Evolutionary conservation across 2,888 invertebrate genomes (phyloP).

Genomic region (Stenoptilia bipunctidactyla): DNA sequence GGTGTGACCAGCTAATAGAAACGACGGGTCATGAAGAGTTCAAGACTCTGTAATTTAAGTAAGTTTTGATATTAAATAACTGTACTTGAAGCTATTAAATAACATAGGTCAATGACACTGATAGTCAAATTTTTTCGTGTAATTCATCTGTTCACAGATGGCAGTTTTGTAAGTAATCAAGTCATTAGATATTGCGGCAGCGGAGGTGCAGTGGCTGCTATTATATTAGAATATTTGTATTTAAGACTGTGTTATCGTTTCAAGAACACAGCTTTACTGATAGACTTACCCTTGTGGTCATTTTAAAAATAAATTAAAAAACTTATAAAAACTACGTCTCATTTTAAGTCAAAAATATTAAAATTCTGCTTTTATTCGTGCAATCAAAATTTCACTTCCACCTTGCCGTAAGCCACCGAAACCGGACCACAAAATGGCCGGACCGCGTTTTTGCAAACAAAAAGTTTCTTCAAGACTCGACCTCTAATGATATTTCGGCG

Average conservation of each 20-base stretch:
- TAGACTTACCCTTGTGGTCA: no score
- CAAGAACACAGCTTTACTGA: no score
- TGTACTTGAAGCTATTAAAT: background rate
- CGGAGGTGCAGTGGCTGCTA: no score
- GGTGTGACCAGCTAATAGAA: background rate
- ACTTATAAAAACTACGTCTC: no score
- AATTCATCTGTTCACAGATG: no score
- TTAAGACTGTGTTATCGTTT: no score
- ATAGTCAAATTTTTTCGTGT: no score
- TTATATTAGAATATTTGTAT: no score
- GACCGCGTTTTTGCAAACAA: constrained; percentile 1
- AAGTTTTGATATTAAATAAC: constrained; percentile 1
- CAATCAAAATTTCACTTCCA: background rate
- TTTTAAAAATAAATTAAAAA: no score
- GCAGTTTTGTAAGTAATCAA: no score
- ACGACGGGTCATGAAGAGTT: background rate
- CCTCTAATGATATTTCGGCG: background rate
- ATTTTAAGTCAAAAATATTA: no score
- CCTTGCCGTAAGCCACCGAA: background rate
- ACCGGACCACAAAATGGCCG: background rate
- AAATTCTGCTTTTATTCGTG: background rate
- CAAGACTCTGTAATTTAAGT: background rate
- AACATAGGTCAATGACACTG: background rate
- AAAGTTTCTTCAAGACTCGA: background rate
- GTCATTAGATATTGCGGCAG: no score